phyloP scores from a whole-genome alignment of 1,140 invertebrate genomes.

The Caerostris extrusa region DNA sequence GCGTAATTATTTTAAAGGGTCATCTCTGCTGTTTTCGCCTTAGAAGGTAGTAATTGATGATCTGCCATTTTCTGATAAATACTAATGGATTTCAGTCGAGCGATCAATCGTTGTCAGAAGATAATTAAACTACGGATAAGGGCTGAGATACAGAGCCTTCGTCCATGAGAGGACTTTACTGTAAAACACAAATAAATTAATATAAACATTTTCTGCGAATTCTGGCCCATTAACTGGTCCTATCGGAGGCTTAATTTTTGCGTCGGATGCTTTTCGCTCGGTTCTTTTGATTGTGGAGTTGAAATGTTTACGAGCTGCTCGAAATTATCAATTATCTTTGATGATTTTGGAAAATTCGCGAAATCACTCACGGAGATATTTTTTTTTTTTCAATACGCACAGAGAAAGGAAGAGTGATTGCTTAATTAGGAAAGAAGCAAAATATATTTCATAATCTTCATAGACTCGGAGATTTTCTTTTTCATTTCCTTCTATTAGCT shows the following conservation, averaged over 20 bases:
- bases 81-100: background rate
- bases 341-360: background rate
- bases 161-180: background rate
- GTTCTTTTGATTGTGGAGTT: conserved; percentile 34
- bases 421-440: no score
- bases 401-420: no score
- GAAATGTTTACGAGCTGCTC: conserved; percentile 9
- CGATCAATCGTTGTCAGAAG: background rate
- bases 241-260: conserved; percentile 21
- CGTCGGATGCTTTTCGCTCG: background rate
- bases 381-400: no score
- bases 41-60: conserved; percentile 13
- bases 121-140: background rate
- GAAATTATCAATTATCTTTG: conserved; percentile 8
- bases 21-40: background rate
- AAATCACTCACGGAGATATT: background rate
- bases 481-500: no score
- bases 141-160: background rate
- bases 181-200: conserved; percentile 50
- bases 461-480: no score
- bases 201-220: conserved; percentile 31
- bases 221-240: background rate
- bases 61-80: background rate
- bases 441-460: no score
- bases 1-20: background rate